Conservation (phyloP, 2,113 vertebrate species). For the Gallinago undulata region DNA sequence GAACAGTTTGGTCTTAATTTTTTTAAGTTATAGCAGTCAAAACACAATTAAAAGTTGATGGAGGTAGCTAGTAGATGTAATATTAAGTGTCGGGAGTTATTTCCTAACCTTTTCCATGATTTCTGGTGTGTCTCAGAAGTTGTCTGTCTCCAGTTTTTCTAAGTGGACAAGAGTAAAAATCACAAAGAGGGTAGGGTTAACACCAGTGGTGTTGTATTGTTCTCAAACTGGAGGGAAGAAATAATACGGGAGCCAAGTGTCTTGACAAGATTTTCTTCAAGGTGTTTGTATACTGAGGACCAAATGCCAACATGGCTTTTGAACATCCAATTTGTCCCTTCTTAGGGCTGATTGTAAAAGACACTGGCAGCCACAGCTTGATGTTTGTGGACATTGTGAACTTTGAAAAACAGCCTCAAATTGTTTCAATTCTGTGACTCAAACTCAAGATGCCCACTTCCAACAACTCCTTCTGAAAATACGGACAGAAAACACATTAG, state of each 20-base stretch:
- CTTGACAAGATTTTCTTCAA: background rate
- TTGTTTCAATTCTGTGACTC: background rate
- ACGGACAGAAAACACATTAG: background rate
- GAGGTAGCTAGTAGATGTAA: background rate
- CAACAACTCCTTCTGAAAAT: background rate
- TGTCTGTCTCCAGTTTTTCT: background rate
- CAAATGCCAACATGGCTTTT: background rate
- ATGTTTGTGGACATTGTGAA: background rate
- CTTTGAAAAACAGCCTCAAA: background rate
- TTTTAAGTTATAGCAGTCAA: background rate
- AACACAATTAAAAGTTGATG: background rate
- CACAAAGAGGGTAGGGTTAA: background rate
- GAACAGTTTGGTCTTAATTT: background rate
- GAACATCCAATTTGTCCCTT: background rate
- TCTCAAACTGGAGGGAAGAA: background rate
- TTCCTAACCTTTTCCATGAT: background rate
- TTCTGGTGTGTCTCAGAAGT: background rate
- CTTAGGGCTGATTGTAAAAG: background rate
- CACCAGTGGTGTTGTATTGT: background rate
- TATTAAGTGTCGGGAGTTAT: background rate
- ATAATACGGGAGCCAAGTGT: background rate
- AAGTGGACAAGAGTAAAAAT: background rate
- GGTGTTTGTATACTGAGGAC: accelerated
- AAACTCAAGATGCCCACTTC: background rate
- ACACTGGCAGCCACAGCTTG: background rate